Base-by-base conservation (phyloP, 2,888 invertebrate genomes). In the Xestia ashworthii region DNA sequence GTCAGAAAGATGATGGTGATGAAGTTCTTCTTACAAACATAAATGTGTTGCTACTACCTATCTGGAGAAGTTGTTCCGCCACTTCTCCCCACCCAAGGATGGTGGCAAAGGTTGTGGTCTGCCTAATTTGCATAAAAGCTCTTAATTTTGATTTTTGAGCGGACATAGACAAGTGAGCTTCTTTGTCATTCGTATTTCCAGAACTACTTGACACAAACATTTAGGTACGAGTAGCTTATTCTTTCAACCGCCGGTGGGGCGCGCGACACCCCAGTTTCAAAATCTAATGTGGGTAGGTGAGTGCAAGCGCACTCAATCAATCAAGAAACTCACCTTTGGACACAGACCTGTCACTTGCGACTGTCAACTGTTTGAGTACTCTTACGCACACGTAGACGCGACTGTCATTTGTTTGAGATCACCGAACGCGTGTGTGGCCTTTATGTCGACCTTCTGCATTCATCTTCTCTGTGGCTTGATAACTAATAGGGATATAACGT, bases 401-500 rank as follows among this genome's bases (percentile, higher is more conserved):
- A 19, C 25, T 19, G 41, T 41, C 41, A 69, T 53, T 73, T 5
- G 4, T 73, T 60, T 62, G 2, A 14, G 12, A 14, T 50, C 19
- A 19, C 19, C 19, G 50, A 50, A 22, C 22, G 53, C 22, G 22
- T 22, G 9, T 22, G 0, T 38, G 9, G 9, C 12, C 25, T 0
- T 72, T 0, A 2, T 25, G 16, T 5, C 5, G 6, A 14, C 12
- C 32, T 80, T 77, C 81, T 78, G 44, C 3, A 44, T 3, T 0
- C 3, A 6, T 50, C 5, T 44, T 25, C 25, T 62, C 25, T 19
- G 5, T 81, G 64, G 44, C 9, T 53, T 66, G 14, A 81, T 72
- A 81, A 58, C 70, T 73, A 58, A 66, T 72, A 76, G 41, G 81
- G 11, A 38, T 38, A 38, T 38, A 69, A n/a, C 48, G 22, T 72